Evolutionary conservation across 2,888 invertebrate genomes (phyloP).

Genomic region (Orchesellides sinensis): DNA sequence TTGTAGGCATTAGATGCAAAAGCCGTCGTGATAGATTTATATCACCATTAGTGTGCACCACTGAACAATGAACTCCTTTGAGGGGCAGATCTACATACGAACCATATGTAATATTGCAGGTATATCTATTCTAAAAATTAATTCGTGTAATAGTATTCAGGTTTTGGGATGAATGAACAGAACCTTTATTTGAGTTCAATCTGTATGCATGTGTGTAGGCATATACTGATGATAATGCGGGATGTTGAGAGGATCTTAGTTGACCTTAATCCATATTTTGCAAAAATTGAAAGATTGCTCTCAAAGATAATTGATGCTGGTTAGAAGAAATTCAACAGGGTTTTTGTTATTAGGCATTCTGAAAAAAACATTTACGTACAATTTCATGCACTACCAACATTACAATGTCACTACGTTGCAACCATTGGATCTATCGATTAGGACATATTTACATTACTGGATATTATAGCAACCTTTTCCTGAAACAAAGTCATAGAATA

Average conservation of each 20-base stretch:
- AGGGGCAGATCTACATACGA: no score
- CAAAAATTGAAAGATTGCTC: conserved; percentile 11
- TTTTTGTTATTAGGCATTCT: no score
- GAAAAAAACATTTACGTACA: no score
- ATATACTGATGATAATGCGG: conserved; percentile 11
- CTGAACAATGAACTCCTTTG: conserved; percentile 1
- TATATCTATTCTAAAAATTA: background rate
- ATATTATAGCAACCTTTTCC: no score
- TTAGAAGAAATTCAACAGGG: no score
- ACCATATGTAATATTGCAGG: no score
- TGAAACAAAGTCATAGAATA: no score
- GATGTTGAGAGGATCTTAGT: conserved; percentile 11
- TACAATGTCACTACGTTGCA: no score
- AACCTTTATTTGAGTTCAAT: background rate
- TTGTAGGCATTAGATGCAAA: no score
- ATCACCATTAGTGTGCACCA: background rate
- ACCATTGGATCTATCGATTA: no score
- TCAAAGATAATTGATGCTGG: background rate
- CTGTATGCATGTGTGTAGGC: background rate
- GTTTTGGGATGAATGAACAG: conserved; percentile 6
- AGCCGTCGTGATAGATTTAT: background rate
- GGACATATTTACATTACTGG: no score
- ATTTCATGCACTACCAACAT: no score
- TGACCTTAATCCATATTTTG: conserved; percentile 45
- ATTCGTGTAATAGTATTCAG: conserved; percentile 4